Evolutionary conservation across 35 echinoderm and acorn worm species (phyloP).

Genomic region (Eucidaris tribuloides): DNA sequence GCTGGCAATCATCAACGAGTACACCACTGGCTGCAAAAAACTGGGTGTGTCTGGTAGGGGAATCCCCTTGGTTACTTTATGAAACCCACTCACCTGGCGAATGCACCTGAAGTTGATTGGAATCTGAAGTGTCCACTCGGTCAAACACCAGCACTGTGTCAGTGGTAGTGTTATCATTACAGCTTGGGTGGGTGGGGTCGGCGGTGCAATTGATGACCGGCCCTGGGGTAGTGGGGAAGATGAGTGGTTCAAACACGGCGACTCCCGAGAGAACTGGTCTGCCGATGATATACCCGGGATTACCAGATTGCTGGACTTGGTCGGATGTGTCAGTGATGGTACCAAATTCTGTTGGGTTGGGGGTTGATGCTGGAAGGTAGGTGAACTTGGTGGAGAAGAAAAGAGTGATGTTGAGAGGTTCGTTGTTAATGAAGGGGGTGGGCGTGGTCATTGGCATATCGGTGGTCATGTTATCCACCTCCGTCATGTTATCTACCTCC

Average conservation of each 20-base stretch:
- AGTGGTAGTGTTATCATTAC: slow-evolving; percentile 24
- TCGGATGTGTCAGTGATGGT: not conserved
- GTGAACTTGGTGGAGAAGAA: slow-evolving; percentile 63
- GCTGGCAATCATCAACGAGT: too few species aligned
- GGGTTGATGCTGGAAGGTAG: slow-evolving; percentile 14
- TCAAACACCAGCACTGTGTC: slow-evolving; percentile 36
- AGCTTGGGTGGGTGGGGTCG: slow-evolving; percentile 23
- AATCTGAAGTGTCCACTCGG: slow-evolving; percentile 33
- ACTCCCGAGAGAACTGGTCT: slow-evolving; percentile 58
- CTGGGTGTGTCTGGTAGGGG: too few species aligned
- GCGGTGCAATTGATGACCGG: slow-evolving; percentile 53
- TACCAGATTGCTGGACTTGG: slow-evolving; percentile 52
- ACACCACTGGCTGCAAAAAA: too few species aligned
- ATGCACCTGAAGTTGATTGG: slow-evolving; percentile 45
- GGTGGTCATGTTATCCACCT: not conserved
- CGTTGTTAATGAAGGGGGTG: not conserved
- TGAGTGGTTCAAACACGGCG: slow-evolving; percentile 31
- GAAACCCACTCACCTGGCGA: slow-evolving; percentile 54
- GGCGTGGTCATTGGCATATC: not conserved
- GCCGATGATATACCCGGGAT: slow-evolving; percentile 86
- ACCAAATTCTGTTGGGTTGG: slow-evolving; percentile 3
- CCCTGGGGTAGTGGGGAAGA: not conserved
- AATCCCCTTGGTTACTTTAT: too few species aligned
- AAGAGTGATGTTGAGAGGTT: slow-evolving; percentile 36
- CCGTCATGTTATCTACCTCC: not conserved